phyloP scores from a whole-genome alignment of 1,140 invertebrate species.

The Colletes latitarsis region DNA sequence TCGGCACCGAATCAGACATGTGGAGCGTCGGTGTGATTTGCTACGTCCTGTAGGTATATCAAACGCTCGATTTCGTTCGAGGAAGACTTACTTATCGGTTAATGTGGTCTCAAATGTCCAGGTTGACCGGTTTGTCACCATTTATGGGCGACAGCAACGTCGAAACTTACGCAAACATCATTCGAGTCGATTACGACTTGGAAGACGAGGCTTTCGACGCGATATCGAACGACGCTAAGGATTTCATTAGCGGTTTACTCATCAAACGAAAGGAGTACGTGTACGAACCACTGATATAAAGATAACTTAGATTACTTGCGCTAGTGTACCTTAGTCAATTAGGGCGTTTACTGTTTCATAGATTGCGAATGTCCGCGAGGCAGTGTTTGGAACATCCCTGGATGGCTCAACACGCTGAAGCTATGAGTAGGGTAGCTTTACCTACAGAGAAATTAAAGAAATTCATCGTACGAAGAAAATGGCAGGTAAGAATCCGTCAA shows the following conservation, averaged over 20 bases:
- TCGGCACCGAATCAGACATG: constrained; percentile 94
- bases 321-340: no score
- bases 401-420: constrained; percentile 85
- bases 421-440: constrained; percentile 86
- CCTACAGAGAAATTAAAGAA: constrained; percentile 94
- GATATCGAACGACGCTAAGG: constrained; percentile 92
- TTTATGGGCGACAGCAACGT: constrained; percentile 95
- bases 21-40: constrained; percentile 97
- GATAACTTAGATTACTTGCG: no score
- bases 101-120: constrained; percentile 70
- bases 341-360: constrained; percentile 65
- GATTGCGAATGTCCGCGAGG: constrained; percentile 88
- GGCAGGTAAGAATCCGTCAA: constrained; percentile 87
- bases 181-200: constrained; percentile 92
- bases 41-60: constrained; percentile 92
- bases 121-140: constrained; percentile 95
- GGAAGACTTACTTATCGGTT: not conserved
- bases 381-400: constrained; percentile 91
- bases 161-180: constrained; percentile 96
- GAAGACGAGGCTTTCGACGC: constrained; percentile 95
- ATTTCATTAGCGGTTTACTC: constrained; percentile 92
- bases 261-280: constrained; percentile 90
- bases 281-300: no score
- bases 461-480: constrained; percentile 93
- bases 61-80: no score